Evolutionary conservation across 2,113 vertebrate genomes (phyloP).

Genomic region (Erinaceus europaeus): DNA sequence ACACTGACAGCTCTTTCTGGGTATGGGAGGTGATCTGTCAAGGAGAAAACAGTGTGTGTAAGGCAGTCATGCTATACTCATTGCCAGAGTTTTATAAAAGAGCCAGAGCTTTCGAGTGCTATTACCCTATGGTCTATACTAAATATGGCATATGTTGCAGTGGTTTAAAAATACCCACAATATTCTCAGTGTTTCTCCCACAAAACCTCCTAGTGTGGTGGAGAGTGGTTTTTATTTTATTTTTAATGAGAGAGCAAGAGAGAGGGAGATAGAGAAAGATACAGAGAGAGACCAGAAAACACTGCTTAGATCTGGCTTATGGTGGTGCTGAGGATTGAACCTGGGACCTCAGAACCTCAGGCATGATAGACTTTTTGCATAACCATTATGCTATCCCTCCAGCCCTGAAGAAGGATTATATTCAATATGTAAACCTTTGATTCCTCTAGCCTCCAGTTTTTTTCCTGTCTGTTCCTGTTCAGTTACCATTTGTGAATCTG

Average conservation of each 20-base stretch:
- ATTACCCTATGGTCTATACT: not conserved
- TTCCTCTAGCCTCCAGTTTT: not conserved
- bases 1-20: not conserved
- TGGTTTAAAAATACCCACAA: not conserved
- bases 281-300: too few relatives aligned
- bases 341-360: too few relatives aligned
- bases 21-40: not conserved
- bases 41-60: not conserved
- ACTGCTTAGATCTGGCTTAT: too few relatives aligned
- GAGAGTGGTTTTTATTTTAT: too few relatives aligned
- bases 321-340: too few relatives aligned
- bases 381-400: too few relatives aligned
- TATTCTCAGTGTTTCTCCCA: not conserved
- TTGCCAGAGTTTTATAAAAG: not conserved
- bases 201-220: not conserved
- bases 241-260: too few relatives aligned
- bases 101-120: not conserved
- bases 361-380: too few relatives aligned
- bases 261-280: too few relatives aligned
- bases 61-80: not conserved
- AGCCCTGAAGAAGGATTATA: not conserved
- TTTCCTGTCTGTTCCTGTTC: slow-evolving; percentile 4
- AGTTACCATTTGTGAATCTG: not conserved
- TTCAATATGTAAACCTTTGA: not conserved
- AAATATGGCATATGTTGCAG: not conserved